phyloP scores from a whole-genome alignment of 2,113 vertebrate species.

The Megatriorchis doriae region DNA sequence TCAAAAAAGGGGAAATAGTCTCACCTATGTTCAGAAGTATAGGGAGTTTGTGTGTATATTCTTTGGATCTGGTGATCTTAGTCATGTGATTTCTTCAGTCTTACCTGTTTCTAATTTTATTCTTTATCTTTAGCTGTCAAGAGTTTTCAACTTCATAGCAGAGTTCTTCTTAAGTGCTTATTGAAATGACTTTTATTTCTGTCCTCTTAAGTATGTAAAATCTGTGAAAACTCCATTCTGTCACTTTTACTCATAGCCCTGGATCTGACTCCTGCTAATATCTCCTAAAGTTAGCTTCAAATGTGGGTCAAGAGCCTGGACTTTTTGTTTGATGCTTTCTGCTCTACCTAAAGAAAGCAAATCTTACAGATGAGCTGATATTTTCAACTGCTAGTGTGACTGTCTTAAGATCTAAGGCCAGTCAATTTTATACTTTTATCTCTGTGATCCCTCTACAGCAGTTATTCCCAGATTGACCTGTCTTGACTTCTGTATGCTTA shows the following conservation, averaged over 20 bases:
- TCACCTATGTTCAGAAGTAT: neutral
- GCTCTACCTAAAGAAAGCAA: neutral
- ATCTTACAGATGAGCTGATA: neutral
- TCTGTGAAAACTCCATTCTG: neutral
- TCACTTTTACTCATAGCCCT: neutral
- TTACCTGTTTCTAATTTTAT: neutral
- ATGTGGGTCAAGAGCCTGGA: neutral
- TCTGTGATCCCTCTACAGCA: conserved; percentile 16
- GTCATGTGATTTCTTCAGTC: neutral
- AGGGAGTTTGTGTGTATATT: neutral
- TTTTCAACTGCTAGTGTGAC: neutral
- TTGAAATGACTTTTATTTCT: neutral
- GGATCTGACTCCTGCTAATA: neutral
- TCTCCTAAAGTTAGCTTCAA: neutral
- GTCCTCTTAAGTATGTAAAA: neutral
- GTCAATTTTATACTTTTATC: conserved; percentile 47
- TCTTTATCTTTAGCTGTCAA: neutral
- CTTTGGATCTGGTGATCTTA: neutral
- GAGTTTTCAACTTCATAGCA: neutral
- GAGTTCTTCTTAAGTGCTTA: neutral
- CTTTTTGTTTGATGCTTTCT: neutral
- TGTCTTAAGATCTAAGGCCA: neutral
- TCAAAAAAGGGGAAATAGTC: neutral
- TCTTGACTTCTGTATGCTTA: conserved; percentile 39
- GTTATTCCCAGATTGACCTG: conserved; percentile 35